Conservation (phyloP, 2,113 vertebrate species). For the Megalops atlanticus region DNA sequence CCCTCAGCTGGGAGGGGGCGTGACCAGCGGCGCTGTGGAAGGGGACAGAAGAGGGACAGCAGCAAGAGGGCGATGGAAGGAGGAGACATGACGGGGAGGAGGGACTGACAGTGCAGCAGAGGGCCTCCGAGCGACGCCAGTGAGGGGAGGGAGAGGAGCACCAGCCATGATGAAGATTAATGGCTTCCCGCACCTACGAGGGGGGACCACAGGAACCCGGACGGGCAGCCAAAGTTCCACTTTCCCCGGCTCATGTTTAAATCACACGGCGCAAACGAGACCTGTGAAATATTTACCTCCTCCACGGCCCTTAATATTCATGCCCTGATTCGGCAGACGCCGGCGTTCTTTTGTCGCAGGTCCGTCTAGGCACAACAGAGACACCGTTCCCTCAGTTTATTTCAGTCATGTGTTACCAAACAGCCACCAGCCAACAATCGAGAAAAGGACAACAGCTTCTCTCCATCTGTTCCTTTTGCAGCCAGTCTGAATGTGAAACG, state of each 20-base stretch:
- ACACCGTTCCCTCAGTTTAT: background rate
- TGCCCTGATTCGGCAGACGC: background rate
- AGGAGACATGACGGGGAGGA: conserved; percentile 33
- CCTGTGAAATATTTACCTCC: background rate
- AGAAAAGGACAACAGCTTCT: too few species aligned
- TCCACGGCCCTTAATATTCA: background rate
- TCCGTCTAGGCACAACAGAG: background rate
- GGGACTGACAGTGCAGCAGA: background rate
- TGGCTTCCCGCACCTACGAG: background rate
- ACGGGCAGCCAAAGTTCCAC: background rate
- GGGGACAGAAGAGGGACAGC: too few species aligned
- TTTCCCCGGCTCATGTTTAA: background rate
- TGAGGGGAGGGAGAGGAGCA: background rate
- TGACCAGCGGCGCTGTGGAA: too few species aligned
- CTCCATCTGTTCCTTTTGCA: too few species aligned
- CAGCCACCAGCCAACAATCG: too few species aligned
- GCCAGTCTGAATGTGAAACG: background rate
- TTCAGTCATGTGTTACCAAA: too few species aligned
- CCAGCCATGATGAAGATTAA: conserved; percentile 26
- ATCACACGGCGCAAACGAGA: background rate
- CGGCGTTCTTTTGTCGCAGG: background rate
- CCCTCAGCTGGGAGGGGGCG: too few species aligned
- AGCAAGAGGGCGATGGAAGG: conserved; percentile 2
- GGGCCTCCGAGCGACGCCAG: background rate
- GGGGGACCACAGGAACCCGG: background rate